These are phyloP conservation scores for Stenodema calcarata DNA, from an alignment of 2,888 invertebrate genomes.

Conservation along the genomic window DNA sequence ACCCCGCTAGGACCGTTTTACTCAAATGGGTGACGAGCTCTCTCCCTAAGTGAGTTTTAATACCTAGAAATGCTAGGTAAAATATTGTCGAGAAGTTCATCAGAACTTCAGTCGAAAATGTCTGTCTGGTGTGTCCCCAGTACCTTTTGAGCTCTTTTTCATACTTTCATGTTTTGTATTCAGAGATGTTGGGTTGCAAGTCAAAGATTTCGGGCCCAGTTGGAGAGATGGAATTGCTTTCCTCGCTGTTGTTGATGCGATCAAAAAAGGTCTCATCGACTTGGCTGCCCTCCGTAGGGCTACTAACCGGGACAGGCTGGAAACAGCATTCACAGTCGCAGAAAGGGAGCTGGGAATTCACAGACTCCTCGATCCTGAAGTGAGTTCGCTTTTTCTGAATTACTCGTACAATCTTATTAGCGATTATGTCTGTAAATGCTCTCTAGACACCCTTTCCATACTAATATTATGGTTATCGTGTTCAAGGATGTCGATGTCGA, in stretches of 20 bases:
- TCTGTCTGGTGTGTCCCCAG: neutral
- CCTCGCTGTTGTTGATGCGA: constrained; percentile 92
- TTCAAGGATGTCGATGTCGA: constrained; percentile 59
- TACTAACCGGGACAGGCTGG: constrained; percentile 82
- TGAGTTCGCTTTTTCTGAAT: constrained; percentile 31
- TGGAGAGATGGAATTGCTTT: constrained; percentile 97
- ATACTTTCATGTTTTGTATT: neutral
- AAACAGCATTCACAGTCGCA: constrained; percentile 92
- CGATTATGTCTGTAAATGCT: no score
- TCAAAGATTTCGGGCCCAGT: constrained; percentile 91
- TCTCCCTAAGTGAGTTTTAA: constrained; percentile 73
- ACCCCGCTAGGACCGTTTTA: constrained; percentile 86
- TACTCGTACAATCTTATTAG: no score
- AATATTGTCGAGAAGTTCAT: no score
- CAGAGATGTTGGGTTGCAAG: constrained; percentile 85
- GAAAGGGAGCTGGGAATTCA: constrained; percentile 91
- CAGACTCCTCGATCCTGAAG: constrained; percentile 87
- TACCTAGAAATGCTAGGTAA: neutral
- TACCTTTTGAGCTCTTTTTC: neutral
- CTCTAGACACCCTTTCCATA: no score
- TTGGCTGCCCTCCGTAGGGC: constrained; percentile 79
- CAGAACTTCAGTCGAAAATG: no score
- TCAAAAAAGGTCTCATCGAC: constrained; percentile 90
- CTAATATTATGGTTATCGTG: no score
- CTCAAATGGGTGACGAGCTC: constrained; percentile 94